Base-by-base conservation (phyloP, 2,888 invertebrate species). In the Coleophora flavipennella region DNA sequence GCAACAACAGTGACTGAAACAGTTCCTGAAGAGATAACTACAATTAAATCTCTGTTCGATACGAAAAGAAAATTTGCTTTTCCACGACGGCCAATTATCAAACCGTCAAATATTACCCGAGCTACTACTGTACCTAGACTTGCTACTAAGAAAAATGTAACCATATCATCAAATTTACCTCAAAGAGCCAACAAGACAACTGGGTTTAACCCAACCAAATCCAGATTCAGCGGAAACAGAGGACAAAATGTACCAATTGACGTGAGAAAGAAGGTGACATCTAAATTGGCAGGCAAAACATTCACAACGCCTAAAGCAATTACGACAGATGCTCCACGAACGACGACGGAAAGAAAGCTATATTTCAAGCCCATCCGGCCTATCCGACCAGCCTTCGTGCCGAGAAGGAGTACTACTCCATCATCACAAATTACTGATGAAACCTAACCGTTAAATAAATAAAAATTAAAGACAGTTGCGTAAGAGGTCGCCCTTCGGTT, bases 171-270 rank as follows among this genome's bases (percentile, higher is more conserved):
- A 1, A 70, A 67, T 49, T 43, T 55, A 12, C 64, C 59, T 40
- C 70, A 69, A 44, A 81, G 73, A 68, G 43, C 46, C 2, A 78
- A 76, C 46, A 85, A 76, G 59, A 77, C 78, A 0, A 50, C 66
- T 1, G 57, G 63, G 13, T 83, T 80, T 39, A 68, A 51, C 38
- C 70, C 76, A 1, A 67, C 46, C 13, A 79, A 75, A 48, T 67
- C 75, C 4, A 65, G 84, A 36, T 79, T 81, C 44, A 62, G 70
- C 6, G 67, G 51, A 3, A 73, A 52, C 31, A 67, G 85, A 49
- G 59, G 65, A 13, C 81, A 83, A 59, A 85, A 84, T 35, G 76
- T 84, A 4, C 85, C 85, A 8, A 57, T 83, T 35, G 84, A 85
- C 49, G 34, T 68, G 9, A 77, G 67, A 50, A 81, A 73, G 45